phyloP scores from a whole-genome alignment of 2,113 vertebrate species.

The Menidia beryllina region DNA sequence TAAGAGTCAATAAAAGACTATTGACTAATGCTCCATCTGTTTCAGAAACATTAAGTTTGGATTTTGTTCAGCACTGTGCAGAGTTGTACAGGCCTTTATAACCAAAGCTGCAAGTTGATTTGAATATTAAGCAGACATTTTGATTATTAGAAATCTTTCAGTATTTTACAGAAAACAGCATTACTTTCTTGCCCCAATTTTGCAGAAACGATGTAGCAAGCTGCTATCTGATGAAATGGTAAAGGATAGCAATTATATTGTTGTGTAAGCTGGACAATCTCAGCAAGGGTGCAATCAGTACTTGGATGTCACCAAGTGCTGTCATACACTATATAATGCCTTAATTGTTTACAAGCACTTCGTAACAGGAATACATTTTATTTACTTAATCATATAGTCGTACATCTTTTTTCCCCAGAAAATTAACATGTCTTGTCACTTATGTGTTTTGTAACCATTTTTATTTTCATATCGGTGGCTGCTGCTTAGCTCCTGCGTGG shows the following conservation, averaged over 20 bases:
- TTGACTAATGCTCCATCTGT: neutral
- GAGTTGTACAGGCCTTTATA: neutral
- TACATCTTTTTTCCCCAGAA: constrained; percentile 32
- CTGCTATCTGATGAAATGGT: constrained; percentile 38
- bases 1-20: neutral
- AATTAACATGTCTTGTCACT: constrained; percentile 63
- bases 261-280: constrained; percentile 71
- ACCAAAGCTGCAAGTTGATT: constrained; percentile 5
- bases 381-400: constrained; percentile 74
- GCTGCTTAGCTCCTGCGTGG: constrained; percentile 50
- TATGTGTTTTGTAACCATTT: constrained; percentile 60
- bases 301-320: constrained; percentile 72
- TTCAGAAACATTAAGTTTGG: neutral
- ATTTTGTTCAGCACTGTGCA: constrained; percentile 4
- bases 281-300: constrained; percentile 63
- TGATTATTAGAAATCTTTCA: constrained; percentile 4
- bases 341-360: constrained; percentile 84
- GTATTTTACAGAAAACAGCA: constrained; percentile 21
- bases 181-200: constrained; percentile 16
- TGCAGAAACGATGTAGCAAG: constrained; percentile 63
- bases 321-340: constrained; percentile 71
- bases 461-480: constrained; percentile 56
- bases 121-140: constrained; percentile 36
- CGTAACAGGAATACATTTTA: constrained; percentile 78
- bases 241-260: constrained; percentile 18